Evolutionary conservation across 2,113 vertebrate genomes (phyloP), one percentile per base, ranked within the genome.

Genomic region (Hippocampus mohnikei): DNA sequence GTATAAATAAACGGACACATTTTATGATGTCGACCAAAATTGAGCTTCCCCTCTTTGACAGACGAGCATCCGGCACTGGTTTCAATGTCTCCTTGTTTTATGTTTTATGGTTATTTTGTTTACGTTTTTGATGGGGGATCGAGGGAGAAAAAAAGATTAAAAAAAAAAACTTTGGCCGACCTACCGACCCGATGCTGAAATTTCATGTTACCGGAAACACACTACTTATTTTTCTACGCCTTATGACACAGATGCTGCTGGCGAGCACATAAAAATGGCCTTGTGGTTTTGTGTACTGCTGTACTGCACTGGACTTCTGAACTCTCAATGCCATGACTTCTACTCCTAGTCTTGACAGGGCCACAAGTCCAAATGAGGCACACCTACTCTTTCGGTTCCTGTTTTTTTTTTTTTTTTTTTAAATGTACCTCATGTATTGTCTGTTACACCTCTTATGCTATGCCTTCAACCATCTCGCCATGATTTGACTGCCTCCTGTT

Each of bases 221-320:
- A n/a, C n/a, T n/a, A n/a, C n/a, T n/a, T n/a, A n/a, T n/a, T n/a
- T n/a, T n/a, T n/a, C n/a, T n/a, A n/a, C n/a, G n/a, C n/a, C n/a
- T n/a, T 42, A 42, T 37, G 55, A 37, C 9, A 25, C 58, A 69
- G 67, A 75, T 55, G 67, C 70, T 71, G 58, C 46, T 78, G 71
- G 71, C 64, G 29, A 82, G 70, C 76, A 81, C 80, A 87, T 74
- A 33, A 75, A 76, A 3, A 67, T 75, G 76, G 27, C 41, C 74
- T 78, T 85, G 84, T 70, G 87, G 84, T 77, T 85, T 86, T 79
- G 67, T 29, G 0, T 68, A 33, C 75, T 80, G 12, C 12, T 25
- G 11, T 58, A 5, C 55, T 25, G 23, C 13, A 58, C 23, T 58
- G 55, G 23, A 27, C 10, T 25, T 27, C 23, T 15, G 23, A 58